phyloP scores from a whole-genome alignment of 2,113 vertebrate species.

The Larimichthys crocea region DNA sequence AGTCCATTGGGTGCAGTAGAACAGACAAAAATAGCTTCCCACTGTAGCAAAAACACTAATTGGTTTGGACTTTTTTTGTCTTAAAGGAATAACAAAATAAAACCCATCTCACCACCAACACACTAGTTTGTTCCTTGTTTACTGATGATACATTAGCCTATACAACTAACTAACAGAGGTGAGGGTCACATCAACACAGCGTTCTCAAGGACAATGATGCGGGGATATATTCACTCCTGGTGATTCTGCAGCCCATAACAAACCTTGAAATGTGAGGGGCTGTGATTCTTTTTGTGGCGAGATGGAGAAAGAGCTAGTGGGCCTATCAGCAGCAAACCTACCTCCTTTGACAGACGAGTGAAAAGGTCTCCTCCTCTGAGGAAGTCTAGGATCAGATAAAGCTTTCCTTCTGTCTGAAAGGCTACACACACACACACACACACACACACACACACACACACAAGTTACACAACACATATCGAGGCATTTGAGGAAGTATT shows the following conservation, averaged over 20 bases:
- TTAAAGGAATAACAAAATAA: neutral
- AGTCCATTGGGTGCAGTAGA: neutral
- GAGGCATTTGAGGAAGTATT: constrained; percentile 10
- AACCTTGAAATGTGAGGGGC: constrained; percentile 9
- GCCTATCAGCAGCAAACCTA: constrained; percentile 10
- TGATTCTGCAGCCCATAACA: neutral
- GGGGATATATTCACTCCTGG: neutral
- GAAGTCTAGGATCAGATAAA: constrained; percentile 98
- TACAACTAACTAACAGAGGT: neutral
- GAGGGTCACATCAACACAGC: neutral
- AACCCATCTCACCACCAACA: neutral
- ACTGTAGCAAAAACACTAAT: neutral
- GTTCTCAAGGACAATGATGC: neutral
- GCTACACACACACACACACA: constrained; percentile 80
- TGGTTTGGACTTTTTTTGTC: neutral
- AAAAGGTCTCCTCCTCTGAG: constrained; percentile 97
- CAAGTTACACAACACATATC: neutral
- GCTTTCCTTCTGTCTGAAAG: constrained; percentile 98
- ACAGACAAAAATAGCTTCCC: neutral
- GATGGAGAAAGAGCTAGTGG: neutral
- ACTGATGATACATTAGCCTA: neutral
- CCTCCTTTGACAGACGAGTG: constrained; percentile 97
- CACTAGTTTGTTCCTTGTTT: constrained; percentile 1
- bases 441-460: constrained; percentile 32
- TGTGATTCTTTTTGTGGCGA: neutral